A percentile compares a stretch with the other conserved stretches of the same genome.
These are phyloP conservation scores for Drosophila lacicola DNA, from an alignment of 2,888 invertebrate species.

Conservation along the genomic window DNA sequence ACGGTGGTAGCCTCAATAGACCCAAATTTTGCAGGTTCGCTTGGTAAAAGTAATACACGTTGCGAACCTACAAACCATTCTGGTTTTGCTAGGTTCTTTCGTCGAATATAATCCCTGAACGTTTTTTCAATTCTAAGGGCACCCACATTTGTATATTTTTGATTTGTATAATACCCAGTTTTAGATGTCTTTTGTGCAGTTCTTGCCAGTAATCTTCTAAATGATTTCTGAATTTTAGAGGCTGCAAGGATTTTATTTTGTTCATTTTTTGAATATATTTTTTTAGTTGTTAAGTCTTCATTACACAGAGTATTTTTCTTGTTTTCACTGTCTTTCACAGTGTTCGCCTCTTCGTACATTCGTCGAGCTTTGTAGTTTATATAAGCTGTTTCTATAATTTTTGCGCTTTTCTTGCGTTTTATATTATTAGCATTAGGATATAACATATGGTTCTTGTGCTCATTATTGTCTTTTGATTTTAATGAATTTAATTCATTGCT, in stretches of 20 bases:
- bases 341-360: background rate
- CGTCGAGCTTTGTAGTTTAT: constrained; percentile 7
- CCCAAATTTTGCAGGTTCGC: constrained; percentile 11
- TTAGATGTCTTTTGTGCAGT: background rate
- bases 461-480: background rate
- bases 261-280: background rate
- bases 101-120: constrained; percentile 36
- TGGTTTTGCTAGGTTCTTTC: constrained; percentile 29
- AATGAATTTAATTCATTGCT: background rate
- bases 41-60: constrained; percentile 46
- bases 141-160: constrained; percentile 28
- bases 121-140: constrained; percentile 52
- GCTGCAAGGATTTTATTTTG: constrained; percentile 38
- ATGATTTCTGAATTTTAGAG: constrained; percentile 43
- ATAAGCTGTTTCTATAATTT: constrained; percentile 29
- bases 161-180: background rate
- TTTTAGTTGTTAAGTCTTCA: background rate
- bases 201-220: constrained; percentile 23
- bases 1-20: constrained; percentile 13
- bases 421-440: background rate
- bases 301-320: background rate
- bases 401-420: constrained; percentile 14
- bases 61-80: constrained; percentile 64
- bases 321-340: background rate
- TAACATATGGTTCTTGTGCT: background rate